Conservation (phyloP, 2,113 vertebrate genomes). For the Micromys minutus region DNA sequence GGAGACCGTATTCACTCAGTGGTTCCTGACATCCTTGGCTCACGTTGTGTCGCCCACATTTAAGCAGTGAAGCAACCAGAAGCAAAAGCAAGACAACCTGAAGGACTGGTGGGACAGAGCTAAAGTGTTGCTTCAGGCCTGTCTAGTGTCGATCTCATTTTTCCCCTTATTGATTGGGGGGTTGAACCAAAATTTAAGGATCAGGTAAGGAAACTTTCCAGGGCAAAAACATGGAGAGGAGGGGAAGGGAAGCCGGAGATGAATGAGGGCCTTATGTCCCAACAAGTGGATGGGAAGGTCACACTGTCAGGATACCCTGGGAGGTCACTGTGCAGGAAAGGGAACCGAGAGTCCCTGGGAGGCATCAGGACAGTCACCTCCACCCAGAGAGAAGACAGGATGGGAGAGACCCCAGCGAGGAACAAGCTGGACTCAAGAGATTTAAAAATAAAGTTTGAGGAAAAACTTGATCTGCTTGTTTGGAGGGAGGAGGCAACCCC, state of each 20-base stretch:
- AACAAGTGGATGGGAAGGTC: background rate
- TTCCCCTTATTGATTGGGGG: constrained; percentile 3
- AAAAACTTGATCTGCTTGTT: background rate
- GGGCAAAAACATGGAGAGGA: background rate
- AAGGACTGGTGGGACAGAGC: background rate
- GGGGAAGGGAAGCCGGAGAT: too few species aligned
- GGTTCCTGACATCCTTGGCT: background rate
- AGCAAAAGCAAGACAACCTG: background rate
- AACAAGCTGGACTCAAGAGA: too few species aligned
- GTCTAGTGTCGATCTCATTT: background rate
- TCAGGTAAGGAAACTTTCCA: background rate
- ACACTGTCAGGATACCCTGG: background rate
- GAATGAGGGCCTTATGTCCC: too few species aligned
- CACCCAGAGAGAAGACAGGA: background rate
- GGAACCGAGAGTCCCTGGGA: background rate
- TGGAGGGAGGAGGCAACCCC: background rate
- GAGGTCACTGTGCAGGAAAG: background rate
- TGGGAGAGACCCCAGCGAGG: background rate
- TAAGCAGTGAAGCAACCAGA: background rate
- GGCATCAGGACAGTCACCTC: background rate
- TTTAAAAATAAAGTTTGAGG: background rate
- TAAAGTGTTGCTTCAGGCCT: background rate
- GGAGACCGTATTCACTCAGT: background rate
- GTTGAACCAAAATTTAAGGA: background rate
- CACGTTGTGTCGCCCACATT: background rate